Evolutionary conservation across 2,113 vertebrate species (phyloP), one percentile per base, ranked within the genome.

Genomic region (Cephalopterus ornatus): DNA sequence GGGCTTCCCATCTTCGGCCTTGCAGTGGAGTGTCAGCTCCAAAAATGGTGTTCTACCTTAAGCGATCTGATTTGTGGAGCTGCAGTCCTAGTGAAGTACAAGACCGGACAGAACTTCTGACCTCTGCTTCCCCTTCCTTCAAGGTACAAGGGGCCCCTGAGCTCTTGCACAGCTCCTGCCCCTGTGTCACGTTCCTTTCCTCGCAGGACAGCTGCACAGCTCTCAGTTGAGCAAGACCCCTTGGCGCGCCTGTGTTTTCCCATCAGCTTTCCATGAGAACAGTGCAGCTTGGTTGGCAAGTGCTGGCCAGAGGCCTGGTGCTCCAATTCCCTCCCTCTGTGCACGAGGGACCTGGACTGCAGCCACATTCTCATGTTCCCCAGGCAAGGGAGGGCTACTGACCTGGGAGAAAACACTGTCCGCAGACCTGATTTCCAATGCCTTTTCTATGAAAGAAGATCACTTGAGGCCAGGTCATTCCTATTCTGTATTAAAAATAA

Each of bases 351-450:
- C 46, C 92, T 91, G 86, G 89, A 56, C 68, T 41, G 55, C 81
- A 75, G 89, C 77, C 91, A 86, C 24, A 3, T 89, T 95, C 94
- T 92, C 70, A 70, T 83, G 53, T 94, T 85, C 81, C 75, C 73
- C 56, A 80, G 56, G 9, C 67, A 70, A 78, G 80, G 76, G 47
- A 92, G 71, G 63, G 77, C 84, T 79, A 68, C 79, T 63, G 84
- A 92, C 85, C 78, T 82, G n/a, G 61, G 93, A 71, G 41, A 89
- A 84, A 80, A 63, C 0, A 0, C 50, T 90, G 24, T 35, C 92
- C 27, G 2, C 47, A 70, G 88, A 73, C 20, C 65, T 85, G 76
- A 55, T 72, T 90, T 82, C 70, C 27, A 8, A 49, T 37, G 76
- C 70, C 62, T 74, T 73, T 91, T 94, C 86, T 44, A 26, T 55